phyloP scores from a whole-genome alignment of 2,113 vertebrate genomes.

The Calidris pygmaea region DNA sequence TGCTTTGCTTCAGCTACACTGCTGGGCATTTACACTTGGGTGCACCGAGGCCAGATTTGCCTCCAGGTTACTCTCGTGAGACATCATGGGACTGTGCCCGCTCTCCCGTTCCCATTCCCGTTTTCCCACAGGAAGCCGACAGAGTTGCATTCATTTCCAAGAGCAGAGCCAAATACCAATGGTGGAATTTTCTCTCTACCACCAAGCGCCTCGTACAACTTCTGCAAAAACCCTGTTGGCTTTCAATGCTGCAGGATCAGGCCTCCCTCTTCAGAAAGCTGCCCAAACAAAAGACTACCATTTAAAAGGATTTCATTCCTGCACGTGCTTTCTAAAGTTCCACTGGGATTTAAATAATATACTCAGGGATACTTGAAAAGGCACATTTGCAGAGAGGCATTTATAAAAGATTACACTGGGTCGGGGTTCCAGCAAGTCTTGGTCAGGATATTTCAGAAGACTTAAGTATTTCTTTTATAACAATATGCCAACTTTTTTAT shows the following conservation, averaged over 20 bases:
- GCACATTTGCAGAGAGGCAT: background rate
- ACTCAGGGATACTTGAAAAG: background rate
- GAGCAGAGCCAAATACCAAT: background rate
- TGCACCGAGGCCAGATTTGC: background rate
- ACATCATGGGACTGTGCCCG: background rate
- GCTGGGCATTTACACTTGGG: background rate
- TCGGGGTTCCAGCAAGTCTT: background rate
- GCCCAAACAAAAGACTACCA: background rate
- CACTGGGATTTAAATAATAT: slow-evolving; percentile 27
- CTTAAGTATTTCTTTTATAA: background rate
- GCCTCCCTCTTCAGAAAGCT: background rate
- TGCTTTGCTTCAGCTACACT: background rate
- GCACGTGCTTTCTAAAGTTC: background rate
- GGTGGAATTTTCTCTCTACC: background rate
- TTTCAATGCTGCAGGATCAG: background rate
- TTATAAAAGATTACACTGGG: slow-evolving; percentile 6
- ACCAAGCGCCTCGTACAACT: background rate
- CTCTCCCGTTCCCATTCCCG: background rate
- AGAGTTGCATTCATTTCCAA: background rate
- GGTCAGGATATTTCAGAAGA: background rate
- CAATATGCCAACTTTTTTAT: background rate
- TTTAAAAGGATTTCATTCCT: slow-evolving; percentile 9
- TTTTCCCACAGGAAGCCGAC: background rate
- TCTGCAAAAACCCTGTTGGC: background rate
- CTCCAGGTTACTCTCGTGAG: background rate